Evolutionary conservation across 2,888 invertebrate genomes (phyloP).

Genomic region (Lasius fuliginosus): DNA sequence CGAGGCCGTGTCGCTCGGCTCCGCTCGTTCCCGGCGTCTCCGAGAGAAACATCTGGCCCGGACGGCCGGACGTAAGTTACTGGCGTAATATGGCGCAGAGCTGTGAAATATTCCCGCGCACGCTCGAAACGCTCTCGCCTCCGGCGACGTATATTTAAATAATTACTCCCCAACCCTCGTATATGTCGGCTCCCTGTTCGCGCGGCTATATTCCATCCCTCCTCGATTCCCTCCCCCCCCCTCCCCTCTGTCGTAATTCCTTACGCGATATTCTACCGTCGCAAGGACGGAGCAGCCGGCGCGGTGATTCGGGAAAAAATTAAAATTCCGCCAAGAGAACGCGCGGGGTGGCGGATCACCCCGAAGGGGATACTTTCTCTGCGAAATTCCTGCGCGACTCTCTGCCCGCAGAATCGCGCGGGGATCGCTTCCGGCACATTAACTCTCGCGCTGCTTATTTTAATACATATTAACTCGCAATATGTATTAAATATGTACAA

Average conservation of each 20-base stretch:
- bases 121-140: slow-evolving; percentile 71
- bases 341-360: not conserved
- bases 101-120: slow-evolving; percentile 78
- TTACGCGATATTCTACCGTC: slow-evolving; percentile 59
- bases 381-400: slow-evolving; percentile 18
- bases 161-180: slow-evolving; percentile 68
- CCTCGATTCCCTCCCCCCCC: slow-evolving; percentile 30
- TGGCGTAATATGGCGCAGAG: slow-evolving; percentile 77
- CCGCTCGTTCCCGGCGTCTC: slow-evolving; percentile 63
- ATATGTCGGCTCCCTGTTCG: slow-evolving; percentile 21
- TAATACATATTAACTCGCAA: not conserved
- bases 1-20: slow-evolving; percentile 65
- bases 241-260: slow-evolving; percentile 57
- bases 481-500: not conserved
- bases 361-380: not conserved
- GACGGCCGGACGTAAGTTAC: slow-evolving; percentile 78
- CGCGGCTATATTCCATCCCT: slow-evolving; percentile 37
- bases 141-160: slow-evolving; percentile 76
- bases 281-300: slow-evolving; percentile 29
- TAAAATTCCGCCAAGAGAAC: slow-evolving; percentile 62
- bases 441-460: not conserved
- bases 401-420: not conserved
- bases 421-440: not conserved
- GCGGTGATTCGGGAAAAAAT: slow-evolving; percentile 53
- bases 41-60: slow-evolving; percentile 78